A percentile compares a stretch with the other conserved stretches of the same genome.
Evolutionary conservation across 2,113 vertebrate species (phyloP).

Genomic region (Oreochromis spilurus): DNA sequence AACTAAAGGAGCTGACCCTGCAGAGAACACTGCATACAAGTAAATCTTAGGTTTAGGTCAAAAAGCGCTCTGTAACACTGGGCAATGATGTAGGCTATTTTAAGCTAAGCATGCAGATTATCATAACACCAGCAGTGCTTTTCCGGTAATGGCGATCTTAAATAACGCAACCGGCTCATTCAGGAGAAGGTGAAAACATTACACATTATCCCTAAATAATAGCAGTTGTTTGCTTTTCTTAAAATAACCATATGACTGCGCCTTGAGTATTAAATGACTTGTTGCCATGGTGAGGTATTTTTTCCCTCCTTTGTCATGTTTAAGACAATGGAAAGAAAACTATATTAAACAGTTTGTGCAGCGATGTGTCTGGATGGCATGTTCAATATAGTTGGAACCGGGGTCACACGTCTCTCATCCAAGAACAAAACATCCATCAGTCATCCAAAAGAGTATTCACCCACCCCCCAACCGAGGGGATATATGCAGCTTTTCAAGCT

Average conservation of each 20-base stretch:
- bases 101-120: background rate
- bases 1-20: constrained; percentile 6
- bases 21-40: background rate
- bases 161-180: background rate
- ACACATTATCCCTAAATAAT: background rate
- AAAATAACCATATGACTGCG: constrained; percentile 27
- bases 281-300: constrained; percentile 47
- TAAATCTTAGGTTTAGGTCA: background rate
- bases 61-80: background rate
- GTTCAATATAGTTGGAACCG: background rate
- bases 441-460: background rate
- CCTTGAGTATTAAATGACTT: constrained; percentile 4
- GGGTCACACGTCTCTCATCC: background rate
- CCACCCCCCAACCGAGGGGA: background rate
- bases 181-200: background rate
- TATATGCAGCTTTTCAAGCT: background rate
- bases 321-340: background rate
- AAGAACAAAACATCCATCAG: background rate
- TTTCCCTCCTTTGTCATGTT: background rate
- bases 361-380: background rate
- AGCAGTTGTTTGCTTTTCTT: background rate
- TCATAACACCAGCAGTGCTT: background rate
- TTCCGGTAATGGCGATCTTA: background rate
- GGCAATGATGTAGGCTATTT: background rate
- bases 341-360: constrained; percentile 9